Evolutionary conservation across 2,888 invertebrate genomes (phyloP).

Genomic region (Drosophila engyochracea): DNA sequence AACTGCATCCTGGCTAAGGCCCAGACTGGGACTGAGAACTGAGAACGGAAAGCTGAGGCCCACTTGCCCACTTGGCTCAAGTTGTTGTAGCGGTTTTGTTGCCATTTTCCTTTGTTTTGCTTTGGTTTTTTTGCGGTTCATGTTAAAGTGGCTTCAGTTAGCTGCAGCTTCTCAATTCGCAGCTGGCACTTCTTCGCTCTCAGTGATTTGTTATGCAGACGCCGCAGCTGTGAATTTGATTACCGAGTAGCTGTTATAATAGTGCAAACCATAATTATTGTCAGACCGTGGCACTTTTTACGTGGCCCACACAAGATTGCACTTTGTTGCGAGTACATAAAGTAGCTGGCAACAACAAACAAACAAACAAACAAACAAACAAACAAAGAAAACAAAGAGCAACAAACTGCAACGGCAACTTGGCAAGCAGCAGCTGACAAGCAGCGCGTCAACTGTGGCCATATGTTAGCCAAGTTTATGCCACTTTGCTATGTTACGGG

Average conservation of each 20-base stretch:
- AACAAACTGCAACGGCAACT: slow-evolving; percentile 31
- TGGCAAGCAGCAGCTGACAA: slow-evolving; percentile 35
- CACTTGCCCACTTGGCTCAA: slow-evolving; percentile 62
- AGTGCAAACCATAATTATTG: slow-evolving; percentile 66
- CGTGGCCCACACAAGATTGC: slow-evolving; percentile 50
- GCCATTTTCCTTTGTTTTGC: slow-evolving; percentile 65
- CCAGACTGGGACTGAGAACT: slow-evolving; percentile 7
- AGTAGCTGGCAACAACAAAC: slow-evolving; percentile 25
- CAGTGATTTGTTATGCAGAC: slow-evolving; percentile 19
- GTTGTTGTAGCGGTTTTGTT: slow-evolving; percentile 67
- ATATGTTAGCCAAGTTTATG: slow-evolving; percentile 74
- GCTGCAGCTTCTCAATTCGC: slow-evolving; percentile 27
- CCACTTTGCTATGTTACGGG: slow-evolving; percentile 49
- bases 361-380: slow-evolving; percentile 34
- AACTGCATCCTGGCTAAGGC: slow-evolving; percentile 31
- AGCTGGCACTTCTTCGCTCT: slow-evolving; percentile 24
- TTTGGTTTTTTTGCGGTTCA: slow-evolving; percentile 58
- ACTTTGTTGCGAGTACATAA: slow-evolving; percentile 61
- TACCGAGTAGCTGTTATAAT: slow-evolving; percentile 48
- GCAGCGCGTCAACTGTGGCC: slow-evolving; percentile 54
- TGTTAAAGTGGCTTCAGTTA: slow-evolving; percentile 65
- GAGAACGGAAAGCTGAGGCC: neutral
- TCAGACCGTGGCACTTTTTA: slow-evolving; percentile 59
- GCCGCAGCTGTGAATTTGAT: slow-evolving; percentile 65
- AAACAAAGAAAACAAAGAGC: slow-evolving; percentile 33